Conservation (phyloP, 2,888 invertebrate species). For the Drosophila gaucha region DNA sequence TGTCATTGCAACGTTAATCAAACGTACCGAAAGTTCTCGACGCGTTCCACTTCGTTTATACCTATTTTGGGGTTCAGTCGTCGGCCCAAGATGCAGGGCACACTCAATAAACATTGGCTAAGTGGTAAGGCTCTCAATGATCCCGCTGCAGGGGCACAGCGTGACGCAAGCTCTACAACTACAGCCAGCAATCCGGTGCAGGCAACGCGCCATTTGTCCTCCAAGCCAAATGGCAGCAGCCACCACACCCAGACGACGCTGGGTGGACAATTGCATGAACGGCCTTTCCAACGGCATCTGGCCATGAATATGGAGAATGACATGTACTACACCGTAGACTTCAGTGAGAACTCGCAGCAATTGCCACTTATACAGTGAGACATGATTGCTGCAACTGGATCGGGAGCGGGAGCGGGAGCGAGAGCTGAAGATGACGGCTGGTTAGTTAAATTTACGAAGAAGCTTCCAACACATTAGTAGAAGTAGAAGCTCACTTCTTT, state of each 20-base stretch:
- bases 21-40: constrained; percentile 89
- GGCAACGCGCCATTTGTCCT: constrained; percentile 65
- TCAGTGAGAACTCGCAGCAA: constrained; percentile 90
- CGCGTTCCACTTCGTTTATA: constrained; percentile 86
- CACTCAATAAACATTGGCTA: constrained; percentile 86
- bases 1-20: constrained; percentile 93
- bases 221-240: constrained; percentile 56
- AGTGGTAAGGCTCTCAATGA: constrained; percentile 86
- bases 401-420: constrained; percentile 17
- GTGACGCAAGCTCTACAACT: constrained; percentile 40
- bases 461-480: constrained; percentile 31
- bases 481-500: constrained; percentile 22
- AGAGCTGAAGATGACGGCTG: constrained; percentile 59
- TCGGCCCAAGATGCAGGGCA: constrained; percentile 82
- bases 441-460: constrained; percentile 81
- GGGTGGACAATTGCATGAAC: constrained; percentile 81
- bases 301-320: constrained; percentile 89
- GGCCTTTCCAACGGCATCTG: constrained; percentile 86
- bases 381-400: constrained; percentile 23
- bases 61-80: constrained; percentile 84
- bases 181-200: constrained; percentile 27
- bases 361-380: constrained; percentile 90
- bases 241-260: constrained; percentile 62
- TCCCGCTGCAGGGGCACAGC: constrained; percentile 35
- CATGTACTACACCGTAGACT: constrained; percentile 92